These are phyloP conservation scores for Condylura cristata DNA, from an alignment of 2,113 vertebrate genomes.

Conservation along the genomic window DNA sequence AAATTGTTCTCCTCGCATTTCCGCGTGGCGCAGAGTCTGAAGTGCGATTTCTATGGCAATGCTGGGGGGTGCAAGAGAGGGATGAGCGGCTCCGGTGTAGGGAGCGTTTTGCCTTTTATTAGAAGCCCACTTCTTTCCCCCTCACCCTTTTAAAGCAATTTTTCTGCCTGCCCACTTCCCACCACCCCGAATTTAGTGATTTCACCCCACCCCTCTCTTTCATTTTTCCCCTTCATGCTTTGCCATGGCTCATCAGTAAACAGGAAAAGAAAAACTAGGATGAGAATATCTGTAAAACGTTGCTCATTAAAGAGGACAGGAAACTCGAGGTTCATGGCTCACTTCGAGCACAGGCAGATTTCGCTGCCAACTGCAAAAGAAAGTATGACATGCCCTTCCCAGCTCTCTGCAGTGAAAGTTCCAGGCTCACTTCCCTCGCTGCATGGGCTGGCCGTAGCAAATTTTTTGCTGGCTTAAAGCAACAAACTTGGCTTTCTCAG, in stretches of 20 bases:
- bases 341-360: not conserved
- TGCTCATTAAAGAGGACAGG: accelerated
- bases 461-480: not conserved
- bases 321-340: not conserved
- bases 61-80: too few relatives aligned
- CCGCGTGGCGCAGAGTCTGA: not conserved
- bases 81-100: too few relatives aligned
- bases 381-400: not conserved
- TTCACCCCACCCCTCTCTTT: not conserved
- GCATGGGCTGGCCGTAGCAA: not conserved
- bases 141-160: constrained; percentile 60
- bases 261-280: not conserved
- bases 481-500: not conserved
- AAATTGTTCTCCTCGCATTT: constrained; percentile 64
- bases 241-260: not conserved
- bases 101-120: constrained; percentile 26
- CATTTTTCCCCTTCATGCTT: not conserved
- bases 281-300: accelerated
- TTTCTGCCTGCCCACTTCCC: constrained; percentile 46
- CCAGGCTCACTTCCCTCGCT: not conserved
- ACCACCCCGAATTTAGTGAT: not conserved
- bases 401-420: not conserved
- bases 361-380: not conserved
- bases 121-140: not conserved
- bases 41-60: constrained; percentile 43